phyloP scores from a whole-genome alignment of 2,797 vertebrate species.

The Helostoma temminkii region DNA sequence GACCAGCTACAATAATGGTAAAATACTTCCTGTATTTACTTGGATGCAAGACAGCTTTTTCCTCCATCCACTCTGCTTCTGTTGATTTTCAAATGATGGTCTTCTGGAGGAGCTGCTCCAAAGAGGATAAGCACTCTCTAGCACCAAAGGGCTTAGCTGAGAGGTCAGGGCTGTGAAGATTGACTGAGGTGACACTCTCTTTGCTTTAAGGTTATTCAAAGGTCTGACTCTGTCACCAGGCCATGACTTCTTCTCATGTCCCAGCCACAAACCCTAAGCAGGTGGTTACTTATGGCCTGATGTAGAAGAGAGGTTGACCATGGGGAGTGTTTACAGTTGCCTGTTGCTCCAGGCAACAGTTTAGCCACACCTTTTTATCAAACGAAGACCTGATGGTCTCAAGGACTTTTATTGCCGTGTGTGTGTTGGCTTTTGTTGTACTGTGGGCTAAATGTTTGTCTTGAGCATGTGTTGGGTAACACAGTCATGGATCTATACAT shows the following conservation, averaged over 20 bases:
- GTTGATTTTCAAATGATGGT: slow-evolving; percentile 75
- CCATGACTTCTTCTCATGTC: slow-evolving; percentile 32
- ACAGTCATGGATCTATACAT: neutral
- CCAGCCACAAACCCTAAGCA: slow-evolving; percentile 19
- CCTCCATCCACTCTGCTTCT: slow-evolving; percentile 25
- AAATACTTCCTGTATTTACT: slow-evolving; percentile 73
- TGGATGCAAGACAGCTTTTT: slow-evolving; percentile 43
- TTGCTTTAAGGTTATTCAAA: slow-evolving; percentile 59
- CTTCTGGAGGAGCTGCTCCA: slow-evolving; percentile 55
- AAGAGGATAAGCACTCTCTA: slow-evolving; percentile 49
- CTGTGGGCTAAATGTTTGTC: slow-evolving; percentile 32
- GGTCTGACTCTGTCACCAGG: slow-evolving; percentile 33
- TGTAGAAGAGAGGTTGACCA: slow-evolving; percentile 18
- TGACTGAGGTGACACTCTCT: slow-evolving; percentile 62
- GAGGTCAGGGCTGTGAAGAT: slow-evolving; percentile 62
- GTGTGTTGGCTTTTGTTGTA: slow-evolving; percentile 30
- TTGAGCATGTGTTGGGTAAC: neutral
- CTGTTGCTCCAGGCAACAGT: slow-evolving; percentile 24
- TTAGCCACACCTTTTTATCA: slow-evolving; percentile 49
- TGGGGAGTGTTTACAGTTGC: slow-evolving; percentile 27
- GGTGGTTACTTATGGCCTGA: neutral
- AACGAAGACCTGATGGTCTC: neutral
- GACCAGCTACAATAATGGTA: slow-evolving; percentile 75
- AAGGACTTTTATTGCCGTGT: slow-evolving; percentile 19
- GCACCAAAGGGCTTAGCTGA: slow-evolving; percentile 45